These are phyloP conservation scores for Beris chalybata DNA, from an alignment of 2,888 invertebrate species.

Conservation along the genomic window DNA sequence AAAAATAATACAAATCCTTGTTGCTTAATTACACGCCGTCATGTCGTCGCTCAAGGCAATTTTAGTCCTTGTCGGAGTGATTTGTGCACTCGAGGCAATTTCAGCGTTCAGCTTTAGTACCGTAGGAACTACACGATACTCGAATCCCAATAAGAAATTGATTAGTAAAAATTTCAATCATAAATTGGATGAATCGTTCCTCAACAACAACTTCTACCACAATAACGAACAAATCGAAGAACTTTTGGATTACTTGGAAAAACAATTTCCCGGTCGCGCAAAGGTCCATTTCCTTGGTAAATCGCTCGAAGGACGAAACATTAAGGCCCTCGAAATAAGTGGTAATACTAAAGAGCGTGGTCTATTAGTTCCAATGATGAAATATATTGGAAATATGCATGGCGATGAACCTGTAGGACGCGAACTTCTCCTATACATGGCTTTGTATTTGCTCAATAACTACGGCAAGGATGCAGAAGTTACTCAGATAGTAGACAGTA, in stretches of 20 bases:
- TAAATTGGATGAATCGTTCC: conserved; percentile 60
- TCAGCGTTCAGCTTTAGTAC: conserved; percentile 19
- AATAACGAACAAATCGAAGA: conserved; percentile 71
- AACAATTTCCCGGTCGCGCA: conserved; percentile 69
- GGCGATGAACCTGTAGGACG: conserved; percentile 91
- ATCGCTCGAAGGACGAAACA: conserved; percentile 76
- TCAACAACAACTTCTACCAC: conserved; percentile 65
- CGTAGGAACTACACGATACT: neutral
- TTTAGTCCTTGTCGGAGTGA: conserved; percentile 5
- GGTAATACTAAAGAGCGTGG: conserved; percentile 63
- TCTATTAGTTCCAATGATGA: conserved; percentile 82
- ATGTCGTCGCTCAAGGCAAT: conserved; percentile 12
- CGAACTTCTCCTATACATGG: conserved; percentile 79
- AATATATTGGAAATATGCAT: conserved; percentile 96
- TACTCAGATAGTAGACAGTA: conserved; percentile 76
- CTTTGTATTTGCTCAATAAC: conserved; percentile 78
- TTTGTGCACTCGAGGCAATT: conserved; percentile 5
- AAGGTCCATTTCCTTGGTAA: conserved; percentile 78
- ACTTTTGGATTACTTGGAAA: conserved; percentile 64
- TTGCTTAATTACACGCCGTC: neutral
- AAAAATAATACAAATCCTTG: too few relatives aligned
- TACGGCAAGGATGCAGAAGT: conserved; percentile 72
- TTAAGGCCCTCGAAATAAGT: conserved; percentile 73
- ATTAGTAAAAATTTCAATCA: neutral
- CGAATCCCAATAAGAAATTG: neutral